Percentiles rank a stretch among this genome's conserved stretches.
phyloP scores from a whole-genome alignment of 2,888 invertebrate species.

The Leptinotarsa juncta region DNA sequence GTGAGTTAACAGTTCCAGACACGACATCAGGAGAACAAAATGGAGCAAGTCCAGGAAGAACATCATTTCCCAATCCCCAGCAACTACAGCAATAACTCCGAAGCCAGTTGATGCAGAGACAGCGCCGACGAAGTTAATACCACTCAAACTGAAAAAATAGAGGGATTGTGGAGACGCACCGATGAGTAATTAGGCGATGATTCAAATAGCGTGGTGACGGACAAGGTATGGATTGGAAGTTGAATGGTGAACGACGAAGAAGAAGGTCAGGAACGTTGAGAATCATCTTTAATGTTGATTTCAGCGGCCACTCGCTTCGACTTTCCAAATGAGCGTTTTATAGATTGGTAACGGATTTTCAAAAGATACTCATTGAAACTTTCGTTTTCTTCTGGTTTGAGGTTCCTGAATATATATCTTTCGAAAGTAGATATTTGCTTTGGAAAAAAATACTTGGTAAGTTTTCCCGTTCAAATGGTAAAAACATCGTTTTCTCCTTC shows the following conservation, averaged over 20 bases:
- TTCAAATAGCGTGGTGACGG: no score
- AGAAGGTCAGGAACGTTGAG: no score
- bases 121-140: no score
- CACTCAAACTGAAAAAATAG: no score
- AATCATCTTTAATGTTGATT: conserved; percentile 21
- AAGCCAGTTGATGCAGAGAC: no score
- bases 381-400: conserved; percentile 53
- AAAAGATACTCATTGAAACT: conserved; percentile 53
- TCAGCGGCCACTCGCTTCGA: conserved; percentile 40
- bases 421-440: conserved; percentile 54
- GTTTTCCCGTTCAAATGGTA: conserved; percentile 46
- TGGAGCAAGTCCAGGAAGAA: no score
- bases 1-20: not conserved
- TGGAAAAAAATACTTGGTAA: conserved; percentile 53
- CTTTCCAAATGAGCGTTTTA: conserved; percentile 52
- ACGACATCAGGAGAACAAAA: not conserved
- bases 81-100: no score
- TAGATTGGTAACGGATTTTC: conserved; percentile 53
- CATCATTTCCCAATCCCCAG: no score
- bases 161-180: no score
- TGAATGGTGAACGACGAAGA: no score
- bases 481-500: conserved; percentile 47
- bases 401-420: conserved; percentile 49
- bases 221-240: no score
- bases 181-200: no score